Base-by-base conservation (phyloP, 2,888 invertebrate species). In the Phoenoteleia sp. region DNA sequence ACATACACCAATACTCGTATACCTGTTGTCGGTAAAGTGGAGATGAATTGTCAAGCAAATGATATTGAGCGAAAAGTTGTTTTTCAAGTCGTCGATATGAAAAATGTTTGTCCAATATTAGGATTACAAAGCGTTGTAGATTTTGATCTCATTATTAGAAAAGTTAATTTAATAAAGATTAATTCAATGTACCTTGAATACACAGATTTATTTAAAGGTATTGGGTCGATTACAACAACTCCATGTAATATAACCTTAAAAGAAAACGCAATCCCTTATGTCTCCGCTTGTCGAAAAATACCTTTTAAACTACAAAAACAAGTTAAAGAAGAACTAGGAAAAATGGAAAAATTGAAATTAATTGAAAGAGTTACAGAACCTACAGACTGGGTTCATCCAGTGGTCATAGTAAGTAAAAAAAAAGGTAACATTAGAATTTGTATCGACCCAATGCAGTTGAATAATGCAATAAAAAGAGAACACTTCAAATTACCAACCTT, bases 391-490 rank as follows among this genome's bases (percentile, higher is more conserved):
- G 89, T 90, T 11, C 82, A 88, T 71, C 85, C 87, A 19, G 21
- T 86, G 3, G 56, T 77, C 0, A 58, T 81, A 45, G 66, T 81
- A 21, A 58, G 47, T 33, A 80, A 21, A 84, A 64, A 67, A 56
- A n/a, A 15, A 60, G 3, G 9, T 92, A 9, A 54, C 6, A n/a
- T n/a, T n/a, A n/a, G 90, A 21, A 74, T 91, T 13, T 91, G 91
- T 71, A n/a, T 91, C 23, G 90, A 91, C 81, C 89, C 90, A n/a
- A 80, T 83, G 52, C 56, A 90, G 60, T 56, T 91, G 62, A 92
- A 92, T 74, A 69, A 79, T 9, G 74, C 60, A 13, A 88, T 92
- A 9, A 72, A 87, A 76, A 54, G 88, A 69, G 85, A 88, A 33
- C 84, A 89, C 71, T 87, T 84, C 71, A 66, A 81, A 71, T 25